These are phyloP conservation scores for Platygyra sinensis DNA, from an alignment of 64 coral and sea anemone genomes.

Conservation along the genomic window DNA sequence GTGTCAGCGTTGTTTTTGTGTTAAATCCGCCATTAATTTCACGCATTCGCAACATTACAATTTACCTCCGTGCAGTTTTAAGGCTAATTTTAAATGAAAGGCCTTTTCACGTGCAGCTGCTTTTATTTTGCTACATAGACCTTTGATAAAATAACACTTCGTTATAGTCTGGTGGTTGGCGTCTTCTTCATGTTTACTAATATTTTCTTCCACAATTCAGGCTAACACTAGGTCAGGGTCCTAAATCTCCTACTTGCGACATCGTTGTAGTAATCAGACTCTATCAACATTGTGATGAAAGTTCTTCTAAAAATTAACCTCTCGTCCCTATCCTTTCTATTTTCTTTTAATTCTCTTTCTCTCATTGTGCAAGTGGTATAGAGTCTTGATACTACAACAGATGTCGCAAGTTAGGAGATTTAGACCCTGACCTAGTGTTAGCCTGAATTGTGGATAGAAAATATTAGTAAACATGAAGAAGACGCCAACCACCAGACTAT, in stretches of 20 bases:
- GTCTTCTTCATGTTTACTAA: neutral
- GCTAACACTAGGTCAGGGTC: neutral
- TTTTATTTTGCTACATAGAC: neutral
- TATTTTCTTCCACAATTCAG: neutral
- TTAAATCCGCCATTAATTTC: neutral
- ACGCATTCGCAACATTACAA: neutral
- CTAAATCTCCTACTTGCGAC: neutral
- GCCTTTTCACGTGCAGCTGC: neutral
- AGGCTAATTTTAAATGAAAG: neutral
- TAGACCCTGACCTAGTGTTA: neutral
- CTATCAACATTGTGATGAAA: neutral
- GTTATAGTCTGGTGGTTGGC: neutral
- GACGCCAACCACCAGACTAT: neutral
- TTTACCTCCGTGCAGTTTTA: neutral
- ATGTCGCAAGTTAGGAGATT: neutral
- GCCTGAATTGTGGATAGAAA: neutral
- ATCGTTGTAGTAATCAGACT: neutral
- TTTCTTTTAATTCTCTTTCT: neutral
- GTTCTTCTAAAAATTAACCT: neutral
- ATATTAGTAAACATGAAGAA: neutral
- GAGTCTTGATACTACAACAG: neutral
- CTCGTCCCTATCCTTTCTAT: neutral
- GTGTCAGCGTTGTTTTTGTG: conserved; percentile 21
- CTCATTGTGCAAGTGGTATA: neutral
- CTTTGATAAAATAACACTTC: neutral